phyloP scores from a whole-genome alignment of 37 sponge, comb jelly and placozoan genomes.

The Agelas oroides region DNA sequence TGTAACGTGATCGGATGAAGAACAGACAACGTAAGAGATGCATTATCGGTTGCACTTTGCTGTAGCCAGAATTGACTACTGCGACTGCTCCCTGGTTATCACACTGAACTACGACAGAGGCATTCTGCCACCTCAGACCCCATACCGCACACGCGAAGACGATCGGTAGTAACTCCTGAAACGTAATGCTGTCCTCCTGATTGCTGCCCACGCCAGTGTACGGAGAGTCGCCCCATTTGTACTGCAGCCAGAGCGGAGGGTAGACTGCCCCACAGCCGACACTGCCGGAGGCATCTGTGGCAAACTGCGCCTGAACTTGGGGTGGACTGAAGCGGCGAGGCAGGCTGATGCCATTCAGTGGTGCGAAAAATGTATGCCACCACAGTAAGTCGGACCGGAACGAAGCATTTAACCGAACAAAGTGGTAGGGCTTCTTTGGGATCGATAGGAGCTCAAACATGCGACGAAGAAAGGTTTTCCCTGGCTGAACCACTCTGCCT shows the following conservation, averaged over 20 bases:
- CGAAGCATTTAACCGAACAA: too few species aligned
- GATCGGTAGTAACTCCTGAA: slow-evolving; percentile 50
- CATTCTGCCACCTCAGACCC: slow-evolving; percentile 35
- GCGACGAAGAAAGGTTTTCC: too few species aligned
- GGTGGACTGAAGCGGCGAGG: too few species aligned
- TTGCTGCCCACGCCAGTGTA: too few species aligned
- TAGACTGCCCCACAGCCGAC: slow-evolving; percentile 40
- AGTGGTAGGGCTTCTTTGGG: too few species aligned
- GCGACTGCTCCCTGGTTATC: slow-evolving; percentile 62
- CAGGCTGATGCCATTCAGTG: too few species aligned
- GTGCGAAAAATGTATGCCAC: too few species aligned
- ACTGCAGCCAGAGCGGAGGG: slow-evolving; percentile 6
- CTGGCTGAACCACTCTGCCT: too few species aligned
- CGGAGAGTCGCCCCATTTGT: neutral
- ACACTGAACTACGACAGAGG: slow-evolving; percentile 11
- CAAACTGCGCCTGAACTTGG: neutral
- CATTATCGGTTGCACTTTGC: slow-evolving; percentile 25
- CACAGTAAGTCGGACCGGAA: too few species aligned
- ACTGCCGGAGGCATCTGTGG: slow-evolving; percentile 45
- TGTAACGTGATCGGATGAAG: neutral
- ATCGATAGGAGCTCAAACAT: too few species aligned
- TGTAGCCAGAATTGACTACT: slow-evolving; percentile 26
- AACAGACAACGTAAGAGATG: slow-evolving; percentile 11
- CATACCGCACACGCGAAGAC: slow-evolving; percentile 37
- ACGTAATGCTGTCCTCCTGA: slow-evolving; percentile 19